Evolutionary conservation across 2,888 invertebrate species (phyloP), one percentile per base, ranked within the genome.

Genomic region (Panzeria rudis): DNA sequence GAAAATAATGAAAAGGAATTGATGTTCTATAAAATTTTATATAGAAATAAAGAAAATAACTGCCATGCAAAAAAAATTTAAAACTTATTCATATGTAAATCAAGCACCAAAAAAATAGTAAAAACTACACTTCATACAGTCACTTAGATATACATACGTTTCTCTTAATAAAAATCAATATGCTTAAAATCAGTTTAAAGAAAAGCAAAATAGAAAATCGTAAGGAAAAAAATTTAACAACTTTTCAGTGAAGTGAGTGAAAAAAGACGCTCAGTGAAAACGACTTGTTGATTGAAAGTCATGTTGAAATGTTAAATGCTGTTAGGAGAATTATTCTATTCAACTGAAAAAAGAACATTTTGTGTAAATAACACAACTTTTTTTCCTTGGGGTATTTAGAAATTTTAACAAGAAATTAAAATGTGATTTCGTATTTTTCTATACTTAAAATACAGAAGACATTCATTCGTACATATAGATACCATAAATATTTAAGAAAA

Each of bases 1-100:
- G 61, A 68, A 35, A 41, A 75, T 69, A 81, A 81, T 81, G 68
- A 75, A 81, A 75, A 38, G 61, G 25, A 81, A 81, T 81, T 69
- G 81, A 76, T 81, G 81, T 81, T 73, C 61, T 62, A 69, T 81
- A 35, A 81, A 81, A 76, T 75, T 59, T 61, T 25, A 68, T 68
- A 73, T 17, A 61, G 41, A 68, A 47, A 54, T 35, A 62, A 20
- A 66, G 23, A 62, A 52, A 23, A 61, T 23, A 73, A 56, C 32
- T 59, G 29, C 25, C 35, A 69, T 69, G 41, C 11, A 66, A 52
- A 47, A 66, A 66, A 38, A 35, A 56, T 25, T 47, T 23, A 71
- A 78, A 78, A 64, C 50, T 79, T 64, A 71, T 71, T 71, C 73
- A 81, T 69, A 81, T 81, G 81, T 54, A 81, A 81, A 76, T 81